These are phyloP conservation scores for Hypothenemus hampei DNA, from an alignment of 1,140 invertebrate species.

Conservation along the genomic window DNA sequence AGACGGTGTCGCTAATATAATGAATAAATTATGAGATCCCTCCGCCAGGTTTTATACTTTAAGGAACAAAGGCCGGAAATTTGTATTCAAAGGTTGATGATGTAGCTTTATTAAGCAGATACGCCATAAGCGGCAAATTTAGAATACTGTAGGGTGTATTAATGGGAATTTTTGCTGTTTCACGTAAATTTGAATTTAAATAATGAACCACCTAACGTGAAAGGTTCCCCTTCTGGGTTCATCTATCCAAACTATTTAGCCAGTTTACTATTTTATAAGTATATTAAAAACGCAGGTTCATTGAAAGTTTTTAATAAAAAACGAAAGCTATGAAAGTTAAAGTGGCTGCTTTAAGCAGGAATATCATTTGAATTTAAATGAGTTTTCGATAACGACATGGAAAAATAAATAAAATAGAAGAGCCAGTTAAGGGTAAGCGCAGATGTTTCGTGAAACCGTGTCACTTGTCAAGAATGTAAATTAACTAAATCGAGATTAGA, in stretches of 20 bases:
- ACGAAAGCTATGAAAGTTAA: too few relatives aligned
- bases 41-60: slow-evolving; percentile 19
- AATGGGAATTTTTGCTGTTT: slow-evolving; percentile 15
- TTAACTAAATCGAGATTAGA: too few relatives aligned
- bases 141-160: slow-evolving; percentile 16
- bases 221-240: too few relatives aligned
- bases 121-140: slow-evolving; percentile 21
- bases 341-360: slow-evolving; percentile 1
- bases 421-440: too few relatives aligned
- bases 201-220: slow-evolving; percentile 12
- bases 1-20: slow-evolving; percentile 19
- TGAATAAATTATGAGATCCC: slow-evolving; percentile 20
- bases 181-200: slow-evolving; percentile 20
- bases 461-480: too few relatives aligned
- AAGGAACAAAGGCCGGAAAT: slow-evolving; percentile 20
- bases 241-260: too few relatives aligned
- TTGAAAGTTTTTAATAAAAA: too few relatives aligned
- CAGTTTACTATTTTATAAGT: neutral
- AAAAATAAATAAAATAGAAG: too few relatives aligned
- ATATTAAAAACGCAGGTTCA: slow-evolving; percentile 8
- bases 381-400: neutral
- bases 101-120: slow-evolving; percentile 21
- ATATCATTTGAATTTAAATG: slow-evolving; percentile 7
- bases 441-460: too few relatives aligned
- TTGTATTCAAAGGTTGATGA: slow-evolving; percentile 24